phyloP scores from a whole-genome alignment of 2,888 invertebrate species.

The Oxyscelio sp. region DNA sequence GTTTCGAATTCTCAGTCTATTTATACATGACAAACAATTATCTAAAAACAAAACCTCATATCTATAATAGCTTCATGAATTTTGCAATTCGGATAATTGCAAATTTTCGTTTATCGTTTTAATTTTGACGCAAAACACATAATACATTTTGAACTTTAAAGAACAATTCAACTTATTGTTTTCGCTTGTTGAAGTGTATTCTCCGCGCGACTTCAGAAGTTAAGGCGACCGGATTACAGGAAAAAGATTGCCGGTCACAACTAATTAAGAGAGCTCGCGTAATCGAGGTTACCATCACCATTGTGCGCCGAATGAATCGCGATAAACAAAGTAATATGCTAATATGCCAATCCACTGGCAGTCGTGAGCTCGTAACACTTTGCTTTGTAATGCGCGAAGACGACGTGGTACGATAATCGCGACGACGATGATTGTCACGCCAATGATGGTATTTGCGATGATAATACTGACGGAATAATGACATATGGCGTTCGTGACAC shows the following conservation, averaged over 20 bases:
- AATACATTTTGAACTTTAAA: too few species aligned
- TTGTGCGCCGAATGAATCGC: slow-evolving; percentile 67
- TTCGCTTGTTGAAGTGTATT: too few species aligned
- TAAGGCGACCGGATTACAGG: neutral
- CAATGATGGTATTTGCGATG: slow-evolving; percentile 52
- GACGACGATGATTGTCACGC: slow-evolving; percentile 41
- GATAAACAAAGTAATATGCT: slow-evolving; percentile 73
- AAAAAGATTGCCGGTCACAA: neutral
- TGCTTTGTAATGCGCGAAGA: slow-evolving; percentile 68
- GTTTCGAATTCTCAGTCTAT: too few species aligned
- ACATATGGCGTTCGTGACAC: slow-evolving; percentile 56
- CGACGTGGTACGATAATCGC: slow-evolving; percentile 50
- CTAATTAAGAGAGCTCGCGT: slow-evolving; percentile 55
- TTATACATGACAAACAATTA: too few species aligned
- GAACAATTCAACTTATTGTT: too few species aligned
- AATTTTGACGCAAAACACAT: too few species aligned
- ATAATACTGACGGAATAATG: slow-evolving; percentile 61
- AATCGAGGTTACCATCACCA: slow-evolving; percentile 67
- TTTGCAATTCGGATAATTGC: too few species aligned
- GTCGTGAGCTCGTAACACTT: slow-evolving; percentile 55
- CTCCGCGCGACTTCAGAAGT: too few species aligned
- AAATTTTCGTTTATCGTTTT: too few species aligned
- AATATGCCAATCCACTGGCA: slow-evolving; percentile 64
- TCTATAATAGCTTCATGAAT: too few species aligned
- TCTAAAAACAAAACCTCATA: too few species aligned